Conservation (phyloP, 1,140 invertebrate species). For the Drosophila takahashii region DNA sequence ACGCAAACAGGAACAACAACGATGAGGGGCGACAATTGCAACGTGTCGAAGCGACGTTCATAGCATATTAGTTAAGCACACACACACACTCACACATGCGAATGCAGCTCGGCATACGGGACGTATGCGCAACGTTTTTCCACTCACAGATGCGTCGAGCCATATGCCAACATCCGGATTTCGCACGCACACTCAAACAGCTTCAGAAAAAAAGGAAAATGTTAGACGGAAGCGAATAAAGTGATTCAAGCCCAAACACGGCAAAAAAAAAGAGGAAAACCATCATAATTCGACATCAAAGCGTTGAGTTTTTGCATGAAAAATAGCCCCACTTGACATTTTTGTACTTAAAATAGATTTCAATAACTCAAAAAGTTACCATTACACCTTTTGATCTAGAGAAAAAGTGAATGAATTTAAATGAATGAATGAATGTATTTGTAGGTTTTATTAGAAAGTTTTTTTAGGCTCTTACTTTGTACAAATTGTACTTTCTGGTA, state of each 20-base stretch:
- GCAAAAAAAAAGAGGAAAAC: background rate
- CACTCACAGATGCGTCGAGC: constrained; percentile 39
- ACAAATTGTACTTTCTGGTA: no score
- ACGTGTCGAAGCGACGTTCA: constrained; percentile 62
- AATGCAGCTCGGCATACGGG: constrained; percentile 19
- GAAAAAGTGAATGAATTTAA: no score
- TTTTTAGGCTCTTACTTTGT: no score
- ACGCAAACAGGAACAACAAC: constrained; percentile 1
- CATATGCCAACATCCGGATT: constrained; percentile 64
- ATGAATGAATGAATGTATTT: no score
- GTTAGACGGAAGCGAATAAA: background rate
- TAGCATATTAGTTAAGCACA: constrained; percentile 69
- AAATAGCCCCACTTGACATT: background rate
- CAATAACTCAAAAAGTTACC: no score
- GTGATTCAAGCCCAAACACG: background rate
- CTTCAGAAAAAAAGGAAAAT: background rate
- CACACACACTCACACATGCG: background rate
- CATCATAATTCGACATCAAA: background rate
- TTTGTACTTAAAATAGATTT: background rate
- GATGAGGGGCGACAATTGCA: constrained; percentile 61
- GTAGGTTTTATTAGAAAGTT: no score
- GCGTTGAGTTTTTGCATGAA: background rate
- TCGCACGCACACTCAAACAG: constrained; percentile 40
- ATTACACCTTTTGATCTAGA: no score
- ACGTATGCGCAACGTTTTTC: constrained; percentile 59